These are phyloP conservation scores for Arnoldichthys spilopterus DNA, from an alignment of 2,797 vertebrate genomes.

Conservation along the genomic window DNA sequence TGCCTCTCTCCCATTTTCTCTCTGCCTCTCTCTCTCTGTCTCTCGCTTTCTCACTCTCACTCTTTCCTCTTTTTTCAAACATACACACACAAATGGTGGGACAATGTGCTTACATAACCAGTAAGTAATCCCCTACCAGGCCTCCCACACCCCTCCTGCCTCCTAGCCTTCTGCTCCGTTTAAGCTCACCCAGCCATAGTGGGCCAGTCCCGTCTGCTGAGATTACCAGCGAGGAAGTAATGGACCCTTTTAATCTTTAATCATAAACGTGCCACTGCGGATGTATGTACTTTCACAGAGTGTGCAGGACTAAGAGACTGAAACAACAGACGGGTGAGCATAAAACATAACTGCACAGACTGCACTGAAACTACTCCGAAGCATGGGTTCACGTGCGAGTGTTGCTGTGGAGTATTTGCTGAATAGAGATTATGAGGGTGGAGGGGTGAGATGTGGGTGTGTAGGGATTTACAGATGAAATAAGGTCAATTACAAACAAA, in stretches of 20 bases:
- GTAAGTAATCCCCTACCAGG: constrained; percentile 68
- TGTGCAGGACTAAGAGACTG: not conserved
- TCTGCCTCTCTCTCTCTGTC: constrained; percentile 22
- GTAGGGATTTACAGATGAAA: constrained; percentile 27
- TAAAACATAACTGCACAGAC: constrained; percentile 7
- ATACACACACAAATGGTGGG: constrained; percentile 55
- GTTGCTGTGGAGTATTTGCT: constrained; percentile 37
- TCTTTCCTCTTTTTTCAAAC: constrained; percentile 21
- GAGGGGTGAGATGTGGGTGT: constrained; percentile 3
- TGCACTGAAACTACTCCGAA: constrained; percentile 35
- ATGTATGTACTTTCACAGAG: constrained; percentile 13
- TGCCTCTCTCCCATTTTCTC: not conserved
- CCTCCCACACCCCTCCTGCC: constrained; percentile 22
- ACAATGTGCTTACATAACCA: constrained; percentile 79
- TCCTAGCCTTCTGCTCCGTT: constrained; percentile 54
- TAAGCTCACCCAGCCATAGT: constrained; percentile 30
- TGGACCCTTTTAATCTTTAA: constrained; percentile 63
- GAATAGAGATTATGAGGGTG: constrained; percentile 43
- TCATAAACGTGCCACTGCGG: constrained; percentile 28
- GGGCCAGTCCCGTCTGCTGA: constrained; percentile 56
- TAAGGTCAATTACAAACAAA: constrained; percentile 26
- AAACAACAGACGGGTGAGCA: constrained; percentile 26
- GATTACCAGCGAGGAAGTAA: constrained; percentile 64
- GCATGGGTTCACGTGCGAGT: constrained; percentile 34
- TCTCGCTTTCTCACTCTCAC: constrained; percentile 39